These are phyloP conservation scores for Amphiprion ocellaris DNA, from an alignment of 2,113 vertebrate species.

Conservation along the genomic window DNA sequence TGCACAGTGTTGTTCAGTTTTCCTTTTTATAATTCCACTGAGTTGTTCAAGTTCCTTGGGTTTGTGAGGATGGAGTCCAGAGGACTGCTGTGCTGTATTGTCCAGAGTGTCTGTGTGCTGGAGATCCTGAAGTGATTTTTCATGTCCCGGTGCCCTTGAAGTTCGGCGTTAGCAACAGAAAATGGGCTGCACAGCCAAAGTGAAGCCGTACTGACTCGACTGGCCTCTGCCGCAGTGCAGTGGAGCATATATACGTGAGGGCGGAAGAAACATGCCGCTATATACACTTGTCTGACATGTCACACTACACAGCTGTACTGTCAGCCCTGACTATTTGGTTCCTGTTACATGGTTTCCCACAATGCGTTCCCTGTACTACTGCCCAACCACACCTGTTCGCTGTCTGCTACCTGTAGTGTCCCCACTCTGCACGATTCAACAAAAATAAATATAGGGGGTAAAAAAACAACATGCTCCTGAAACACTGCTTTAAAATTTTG, in stretches of 20 bases:
- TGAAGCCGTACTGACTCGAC: constrained; percentile 47
- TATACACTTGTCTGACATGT: constrained; percentile 75
- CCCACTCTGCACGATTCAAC: constrained; percentile 57
- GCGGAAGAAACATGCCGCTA: constrained; percentile 77
- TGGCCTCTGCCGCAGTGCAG: constrained; percentile 63
- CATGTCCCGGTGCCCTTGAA: constrained; percentile 29
- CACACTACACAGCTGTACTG: constrained; percentile 37
- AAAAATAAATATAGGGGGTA: constrained; percentile 79
- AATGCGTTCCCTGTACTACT: constrained; percentile 22
- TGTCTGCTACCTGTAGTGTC: constrained; percentile 42
- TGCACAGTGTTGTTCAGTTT: constrained; percentile 65
- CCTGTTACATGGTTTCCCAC: constrained; percentile 42
- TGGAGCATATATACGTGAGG: constrained; percentile 54
- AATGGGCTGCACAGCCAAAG: constrained; percentile 23
- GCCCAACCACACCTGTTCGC: constrained; percentile 16
- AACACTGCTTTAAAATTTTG: constrained; percentile 67
- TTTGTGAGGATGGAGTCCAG: constrained; percentile 47
- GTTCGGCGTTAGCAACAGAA: constrained; percentile 34
- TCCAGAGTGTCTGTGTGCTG: constrained; percentile 61
- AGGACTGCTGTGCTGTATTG: constrained; percentile 48
- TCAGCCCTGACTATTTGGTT: constrained; percentile 62
- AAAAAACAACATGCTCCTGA: constrained; percentile 53
- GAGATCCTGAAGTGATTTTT: constrained; percentile 60
- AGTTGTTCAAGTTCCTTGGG: constrained; percentile 59
- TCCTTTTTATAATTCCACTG: constrained; percentile 52